Conservation (phyloP, 2,888 invertebrate species). For the Iselma pallidipennis region DNA sequence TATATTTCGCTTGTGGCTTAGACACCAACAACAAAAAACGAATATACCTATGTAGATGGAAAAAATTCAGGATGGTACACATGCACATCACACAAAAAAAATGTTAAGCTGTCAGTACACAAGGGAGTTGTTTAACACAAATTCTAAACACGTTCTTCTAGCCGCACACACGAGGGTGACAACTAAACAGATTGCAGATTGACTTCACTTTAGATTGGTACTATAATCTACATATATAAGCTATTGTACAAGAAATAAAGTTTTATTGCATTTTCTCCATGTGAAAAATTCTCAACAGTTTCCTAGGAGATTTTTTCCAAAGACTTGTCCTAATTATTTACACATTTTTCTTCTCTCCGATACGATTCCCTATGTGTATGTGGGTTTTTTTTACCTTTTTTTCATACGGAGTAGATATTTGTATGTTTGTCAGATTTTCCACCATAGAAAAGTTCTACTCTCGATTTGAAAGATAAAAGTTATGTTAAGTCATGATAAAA, state of each 20-base stretch:
- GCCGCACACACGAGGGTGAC: not conserved
- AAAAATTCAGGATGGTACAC: not conserved
- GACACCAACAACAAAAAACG: not conserved
- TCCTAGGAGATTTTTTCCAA: not conserved
- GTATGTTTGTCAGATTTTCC: too few species aligned
- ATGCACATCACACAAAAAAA: not conserved
- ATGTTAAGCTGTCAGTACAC: not conserved
- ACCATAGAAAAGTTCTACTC: not conserved
- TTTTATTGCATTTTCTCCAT: not conserved
- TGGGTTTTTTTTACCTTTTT: not conserved
- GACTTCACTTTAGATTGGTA: not conserved
- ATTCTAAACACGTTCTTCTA: not conserved
- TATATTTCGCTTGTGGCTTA: not conserved
- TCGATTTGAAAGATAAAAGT: not conserved
- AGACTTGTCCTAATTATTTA: not conserved
- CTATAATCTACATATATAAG: not conserved
- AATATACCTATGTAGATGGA: not conserved
- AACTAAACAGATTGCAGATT: not conserved
- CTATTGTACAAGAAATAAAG: not conserved
- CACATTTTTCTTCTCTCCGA: too few species aligned
- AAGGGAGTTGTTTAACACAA: constrained; percentile 2
- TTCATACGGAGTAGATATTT: not conserved
- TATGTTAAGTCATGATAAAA: not conserved
- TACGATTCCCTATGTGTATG: too few species aligned
- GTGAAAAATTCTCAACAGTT: not conserved